These are phyloP conservation scores for Orientallactaga bullata DNA, from an alignment of 2,113 vertebrate species.

Conservation along the genomic window DNA sequence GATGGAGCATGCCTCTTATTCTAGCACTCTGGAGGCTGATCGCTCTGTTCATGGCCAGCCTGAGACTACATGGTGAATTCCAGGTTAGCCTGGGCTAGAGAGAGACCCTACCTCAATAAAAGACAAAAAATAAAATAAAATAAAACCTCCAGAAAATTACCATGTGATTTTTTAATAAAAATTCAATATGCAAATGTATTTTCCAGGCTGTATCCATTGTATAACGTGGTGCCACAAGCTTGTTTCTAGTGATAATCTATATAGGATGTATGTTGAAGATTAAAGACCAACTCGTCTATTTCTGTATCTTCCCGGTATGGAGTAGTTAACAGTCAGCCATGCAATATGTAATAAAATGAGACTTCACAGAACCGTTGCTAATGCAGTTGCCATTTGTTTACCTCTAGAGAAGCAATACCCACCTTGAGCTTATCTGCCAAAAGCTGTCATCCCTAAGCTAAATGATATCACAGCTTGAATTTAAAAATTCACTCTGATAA, in stretches of 20 bases:
- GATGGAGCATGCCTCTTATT: too few species aligned
- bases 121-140: background rate
- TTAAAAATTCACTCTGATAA: background rate
- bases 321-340: background rate
- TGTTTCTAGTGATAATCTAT: background rate
- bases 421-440: background rate
- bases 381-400: background rate
- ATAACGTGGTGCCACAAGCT: background rate
- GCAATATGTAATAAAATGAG: slow-evolving; percentile 27
- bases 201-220: background rate
- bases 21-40: too few species aligned
- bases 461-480: background rate
- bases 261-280: background rate
- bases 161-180: background rate
- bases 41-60: too few species aligned
- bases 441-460: background rate
- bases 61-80: too few species aligned
- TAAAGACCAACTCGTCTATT: background rate
- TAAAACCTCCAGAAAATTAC: background rate
- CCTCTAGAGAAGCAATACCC: background rate
- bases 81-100: too few species aligned
- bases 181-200: slow-evolving; percentile 43
- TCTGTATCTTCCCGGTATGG: slow-evolving; percentile 5
- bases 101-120: too few species aligned
- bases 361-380: background rate